Evolutionary conservation across 1,140 invertebrate genomes (phyloP), one percentile per base, ranked within the genome.

Genomic region (Ceratosolen fusciceps): DNA sequence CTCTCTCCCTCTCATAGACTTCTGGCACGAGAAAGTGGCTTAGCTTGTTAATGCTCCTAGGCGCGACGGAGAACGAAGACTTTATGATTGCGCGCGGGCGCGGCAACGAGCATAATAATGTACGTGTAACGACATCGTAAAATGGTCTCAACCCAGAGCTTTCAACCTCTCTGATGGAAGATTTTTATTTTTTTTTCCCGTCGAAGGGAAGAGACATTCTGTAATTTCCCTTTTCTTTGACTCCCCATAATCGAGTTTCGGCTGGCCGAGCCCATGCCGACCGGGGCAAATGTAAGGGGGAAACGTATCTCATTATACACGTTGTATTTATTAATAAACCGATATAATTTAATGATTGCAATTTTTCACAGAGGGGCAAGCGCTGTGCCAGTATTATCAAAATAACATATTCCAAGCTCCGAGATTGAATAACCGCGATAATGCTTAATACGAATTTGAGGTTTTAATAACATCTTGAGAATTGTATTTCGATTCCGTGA

Each of bases 11-110:
- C 37, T 9, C 34, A 39, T 58, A 14, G 14, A 74, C 71, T 74
- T 74, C 73, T 39, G 62, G 58, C 26, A 49, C 65, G 26, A 37
- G 34, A 74, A 74, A 65, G 73, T 65, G 72, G 72, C 43, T 72
- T 72, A 43, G 34, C 54, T n/a, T 60, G 72, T 74, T 52, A 49
- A 74, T 60, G 54, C 19, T 62, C 47, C 14, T 31, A 14, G 29
- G 26, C 73, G 73, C 73, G 49, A 74, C 65, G 74, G 67, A 76
- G 74, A 62, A 31, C 62, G 60, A 67, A 67, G 74, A 49, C 26
- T 76, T 76, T 76, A 76, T 67, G 74, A 76, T 76, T 76, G 62
- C 62, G 62, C 60, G 60, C 60, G 26, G 16, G 34, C 54, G 10
- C 16, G n/a, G 47, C 43, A 76, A 52, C 60, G 47, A 54, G 43